These are phyloP conservation scores for Parazoanthus swiftii DNA, from an alignment of 92 coral and sea anemone genomes.

Conservation along the genomic window DNA sequence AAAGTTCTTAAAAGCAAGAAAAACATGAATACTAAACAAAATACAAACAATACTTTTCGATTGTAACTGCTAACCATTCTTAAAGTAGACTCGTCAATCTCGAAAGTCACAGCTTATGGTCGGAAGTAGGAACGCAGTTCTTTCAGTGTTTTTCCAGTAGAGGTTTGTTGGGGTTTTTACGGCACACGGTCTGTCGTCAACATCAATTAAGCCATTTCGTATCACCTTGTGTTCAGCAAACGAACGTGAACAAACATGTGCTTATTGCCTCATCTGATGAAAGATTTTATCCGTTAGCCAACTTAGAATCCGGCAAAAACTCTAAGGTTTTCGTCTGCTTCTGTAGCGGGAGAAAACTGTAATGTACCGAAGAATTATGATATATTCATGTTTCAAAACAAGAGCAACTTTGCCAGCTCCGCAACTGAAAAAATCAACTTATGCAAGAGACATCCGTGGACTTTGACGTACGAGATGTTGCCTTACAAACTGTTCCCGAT, in stretches of 20 bases:
- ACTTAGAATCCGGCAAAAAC: background rate
- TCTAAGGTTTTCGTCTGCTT: too few relatives aligned
- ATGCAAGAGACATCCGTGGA: too few relatives aligned
- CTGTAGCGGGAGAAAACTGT: too few relatives aligned
- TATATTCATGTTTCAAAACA: too few relatives aligned
- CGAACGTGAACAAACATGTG: background rate
- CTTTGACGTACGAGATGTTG: too few relatives aligned
- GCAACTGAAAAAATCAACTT: too few relatives aligned
- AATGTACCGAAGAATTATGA: too few relatives aligned
- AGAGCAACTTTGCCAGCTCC: too few relatives aligned
- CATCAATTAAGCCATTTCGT: background rate
- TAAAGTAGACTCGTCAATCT: background rate
- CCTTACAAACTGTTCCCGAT: too few relatives aligned
- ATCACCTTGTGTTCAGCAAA: background rate
- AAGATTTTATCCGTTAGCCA: background rate
- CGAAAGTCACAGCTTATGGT: background rate
- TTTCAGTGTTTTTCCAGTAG: slow-evolving; percentile 10
- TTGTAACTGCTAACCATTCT: background rate
- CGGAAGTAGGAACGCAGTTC: background rate
- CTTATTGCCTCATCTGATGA: background rate
- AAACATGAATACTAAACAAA: too few relatives aligned
- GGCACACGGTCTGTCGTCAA: slow-evolving; percentile 1
- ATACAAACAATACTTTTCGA: background rate
- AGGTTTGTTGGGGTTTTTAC: slow-evolving; percentile 12
- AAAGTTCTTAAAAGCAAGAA: too few relatives aligned